Evolutionary conservation across 2,113 vertebrate species (phyloP), one percentile per base, ranked within the genome.

Genomic region (Scophthalmus maximus): DNA sequence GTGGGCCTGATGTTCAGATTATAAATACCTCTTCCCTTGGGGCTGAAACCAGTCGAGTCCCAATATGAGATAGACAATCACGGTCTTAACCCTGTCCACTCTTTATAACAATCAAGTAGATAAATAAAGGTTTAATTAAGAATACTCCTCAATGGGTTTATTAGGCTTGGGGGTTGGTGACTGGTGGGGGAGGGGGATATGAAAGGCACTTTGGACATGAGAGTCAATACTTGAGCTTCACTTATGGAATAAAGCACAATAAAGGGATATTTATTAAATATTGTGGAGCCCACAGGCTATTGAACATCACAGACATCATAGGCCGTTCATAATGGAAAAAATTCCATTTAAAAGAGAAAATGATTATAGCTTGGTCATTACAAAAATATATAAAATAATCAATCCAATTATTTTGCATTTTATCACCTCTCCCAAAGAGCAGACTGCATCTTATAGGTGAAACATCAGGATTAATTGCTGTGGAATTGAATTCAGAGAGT

Each of bases 111-210:
- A 90, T 90, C 88, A 90, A 89, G 78, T 89, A 89, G 76, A 90
- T 86, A 89, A 91, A 90, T 90, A 90, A 87, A 86, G 85, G 67
- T 91, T 92, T 93, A 89, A 93, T 93, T 92, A 92, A 88, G 85
- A 87, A 86, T 63, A 22, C 78, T 73, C 50, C 76, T 71, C 72
- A n/a, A 18, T 57, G 55, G 77, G 78, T 68, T 78, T 85, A 32
- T 34, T 36, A 61, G 74, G 72, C 66, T 75, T 56, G 67, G 60
- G 77, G 75, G 68, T 47, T 76, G 81, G 60, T 65, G 55, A 65
- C 40, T 40, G 61, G 32, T 65, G 49, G 61, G 46, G 69, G 72
- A 65, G 36, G 52, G 71, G 36, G n/a, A 34, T 76, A 64, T 72
- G 56, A 79, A 53, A 75, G 52, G 63, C 74, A 74, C 57, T 68